A percentile compares a stretch with the other conserved stretches of the same genome.
phyloP scores from a whole-genome alignment of 2,797 vertebrate genomes.

The Poeciliopsis infans region DNA sequence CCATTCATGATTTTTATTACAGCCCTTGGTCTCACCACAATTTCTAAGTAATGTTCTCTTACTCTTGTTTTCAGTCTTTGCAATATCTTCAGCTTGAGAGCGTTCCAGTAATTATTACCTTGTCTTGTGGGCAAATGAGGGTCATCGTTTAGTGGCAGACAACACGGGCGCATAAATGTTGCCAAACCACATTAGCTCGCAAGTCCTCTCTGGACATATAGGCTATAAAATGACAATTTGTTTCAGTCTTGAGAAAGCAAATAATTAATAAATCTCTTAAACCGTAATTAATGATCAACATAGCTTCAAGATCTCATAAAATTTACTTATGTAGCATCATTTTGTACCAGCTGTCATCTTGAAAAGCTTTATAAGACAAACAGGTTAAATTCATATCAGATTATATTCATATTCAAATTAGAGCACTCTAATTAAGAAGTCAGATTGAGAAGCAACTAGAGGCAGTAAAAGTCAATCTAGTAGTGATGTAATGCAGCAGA shows the following conservation, averaged over 20 bases:
- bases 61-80: constrained; percentile 53
- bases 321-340: neutral
- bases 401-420: neutral
- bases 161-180: constrained; percentile 8
- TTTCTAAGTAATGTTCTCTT: constrained; percentile 61
- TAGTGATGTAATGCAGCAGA: neutral
- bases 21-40: constrained; percentile 83
- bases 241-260: neutral
- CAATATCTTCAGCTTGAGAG: constrained; percentile 27
- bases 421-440: neutral
- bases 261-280: constrained; percentile 1
- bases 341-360: neutral
- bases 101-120: constrained; percentile 15
- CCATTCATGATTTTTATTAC: constrained; percentile 87
- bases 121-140: constrained; percentile 21
- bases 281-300: neutral
- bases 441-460: neutral
- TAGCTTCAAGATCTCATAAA: neutral
- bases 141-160: constrained; percentile 16
- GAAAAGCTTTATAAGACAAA: neutral
- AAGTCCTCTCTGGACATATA: constrained; percentile 4
- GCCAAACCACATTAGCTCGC: neutral
- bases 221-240: neutral
- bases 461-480: neutral
- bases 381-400: neutral